Base-by-base conservation (phyloP, 2,888 invertebrate species). In the Chromoteleia sp. region DNA sequence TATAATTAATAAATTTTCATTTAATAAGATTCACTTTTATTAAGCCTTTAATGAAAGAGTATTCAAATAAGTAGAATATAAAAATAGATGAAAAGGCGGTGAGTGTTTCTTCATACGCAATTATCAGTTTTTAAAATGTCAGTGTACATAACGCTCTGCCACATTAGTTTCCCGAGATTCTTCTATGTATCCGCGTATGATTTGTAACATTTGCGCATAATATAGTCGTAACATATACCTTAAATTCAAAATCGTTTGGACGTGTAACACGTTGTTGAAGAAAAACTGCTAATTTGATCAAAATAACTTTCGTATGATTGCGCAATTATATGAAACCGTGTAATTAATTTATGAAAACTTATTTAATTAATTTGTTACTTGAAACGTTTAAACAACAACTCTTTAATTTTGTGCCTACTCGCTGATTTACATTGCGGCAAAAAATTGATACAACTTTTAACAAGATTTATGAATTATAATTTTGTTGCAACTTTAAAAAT, bases 81-180 rank as follows among this genome's bases (percentile, higher is more conserved):
- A 30, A 15, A 76, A 80, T 39, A 59, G 25, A 39, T 45, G 6
- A 14, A 61, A 43, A 63, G 39, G 58, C 58, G 50, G 30, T 29
- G 15, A 63, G 12, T 30, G 19, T 68, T 63, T 48, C 14, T 74
- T 63, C 74, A 80, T 68, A 36, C 50, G 14, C 17, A 61, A 80
- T 67, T 61, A 80, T 67, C 14, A 19, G 52, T 74, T 74, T 48
- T 68, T 68, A 48, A 80, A 80, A 80, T 80, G 76, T 76, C 76
- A 76, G 14, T 14, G 21, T 12, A 10, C 21, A 41, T 43, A 43
- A 52, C 30, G 52, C 41, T 43, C 33, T 71, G 30, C 33, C 19
- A 58, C 30, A 54, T 67, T 54, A 29, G 43, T 29, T 43, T 59
- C 6, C 29, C 33, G 33, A 17, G 30, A 61, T 36, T 33, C 19